phyloP scores from a whole-genome alignment of 2,888 invertebrate species.

The Ornithoptera alexandrae region DNA sequence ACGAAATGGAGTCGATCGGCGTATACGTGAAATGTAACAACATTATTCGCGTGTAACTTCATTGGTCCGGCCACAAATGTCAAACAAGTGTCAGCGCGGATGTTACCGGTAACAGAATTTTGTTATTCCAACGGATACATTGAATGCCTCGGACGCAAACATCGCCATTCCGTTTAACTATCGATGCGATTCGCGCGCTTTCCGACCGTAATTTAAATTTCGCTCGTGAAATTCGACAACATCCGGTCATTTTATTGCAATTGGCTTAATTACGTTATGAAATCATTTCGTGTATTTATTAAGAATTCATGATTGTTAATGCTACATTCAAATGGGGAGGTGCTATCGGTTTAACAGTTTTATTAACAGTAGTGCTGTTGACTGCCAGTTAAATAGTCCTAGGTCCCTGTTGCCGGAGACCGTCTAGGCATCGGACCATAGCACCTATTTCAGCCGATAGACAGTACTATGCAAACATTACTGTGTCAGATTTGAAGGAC shows the following conservation, averaged over 20 bases:
- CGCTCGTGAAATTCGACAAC: no score
- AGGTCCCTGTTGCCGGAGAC: no score
- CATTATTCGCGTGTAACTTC: background rate
- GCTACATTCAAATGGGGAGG: background rate
- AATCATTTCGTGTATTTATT: no score
- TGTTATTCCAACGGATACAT: constrained; percentile 14
- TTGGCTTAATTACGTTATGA: no score
- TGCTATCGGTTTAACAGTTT: background rate
- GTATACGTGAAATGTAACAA: background rate
- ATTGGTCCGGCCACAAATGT: constrained; percentile 1
- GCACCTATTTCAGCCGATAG: no score
- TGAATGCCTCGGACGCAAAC: constrained; percentile 17
- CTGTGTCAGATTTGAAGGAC: no score
- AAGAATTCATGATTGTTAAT: background rate
- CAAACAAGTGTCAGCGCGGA: constrained; percentile 4
- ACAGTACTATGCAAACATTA: no score
- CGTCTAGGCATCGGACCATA: no score
- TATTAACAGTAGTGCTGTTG: no score
- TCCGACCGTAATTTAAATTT: background rate
- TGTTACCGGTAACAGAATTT: background rate
- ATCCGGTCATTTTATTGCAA: no score
- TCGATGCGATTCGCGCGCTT: background rate
- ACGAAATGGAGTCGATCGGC: no score
- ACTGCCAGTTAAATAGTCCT: no score
- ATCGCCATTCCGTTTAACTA: constrained; percentile 16